Base-by-base conservation (phyloP, 64 coral and sea anemone species). In the Pachyseris speciosa region DNA sequence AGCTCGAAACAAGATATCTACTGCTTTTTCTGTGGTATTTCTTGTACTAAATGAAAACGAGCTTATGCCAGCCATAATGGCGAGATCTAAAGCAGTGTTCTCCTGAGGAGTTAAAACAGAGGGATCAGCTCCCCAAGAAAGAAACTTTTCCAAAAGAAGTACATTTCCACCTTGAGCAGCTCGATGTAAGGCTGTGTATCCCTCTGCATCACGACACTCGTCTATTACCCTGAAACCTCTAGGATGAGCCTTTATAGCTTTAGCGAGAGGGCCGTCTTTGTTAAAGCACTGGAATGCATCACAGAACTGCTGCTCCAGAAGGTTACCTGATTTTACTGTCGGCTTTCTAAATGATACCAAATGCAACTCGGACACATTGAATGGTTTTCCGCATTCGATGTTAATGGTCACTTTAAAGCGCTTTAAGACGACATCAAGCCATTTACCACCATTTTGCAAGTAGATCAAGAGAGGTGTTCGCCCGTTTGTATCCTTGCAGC, bases 141-240 rank as follows among this genome's bases (percentile, higher is more conserved):
- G 51, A 74, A 95, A 91, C 45, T 1, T 43, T 13, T 83, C 75
- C 5, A 95, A 44, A 7, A 33, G 29, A 13, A 59, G 36, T 15
- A 90, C 1, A 52, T 95, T 95, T n/a, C 80, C 93, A 9, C 93
- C 93, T 60, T 95, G 80, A 19, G 87, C 93, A 12, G 93, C 93
- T 72, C 93, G 42, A 9, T 95, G 93, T 40, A 95, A 19, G 0
- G 83, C 70, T 13, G 88, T 87, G 66, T 80, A 95, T 10, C 94
- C 94, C 43, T 95, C 88, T 0, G 45, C 51, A 50, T 95, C 94
- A 61, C 59, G 75, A 61, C 94, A 95, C 13, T 91, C 74, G 27
- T 95, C 44, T 2, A 95, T 51, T 1, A 91, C 34, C 0, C 65
- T 63, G 13, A 71, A 85, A 9, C 74, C 64, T 39, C 6, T 25